phyloP scores from a whole-genome alignment of 2,797 vertebrate species.

The Hypotaenidia philippensis region DNA sequence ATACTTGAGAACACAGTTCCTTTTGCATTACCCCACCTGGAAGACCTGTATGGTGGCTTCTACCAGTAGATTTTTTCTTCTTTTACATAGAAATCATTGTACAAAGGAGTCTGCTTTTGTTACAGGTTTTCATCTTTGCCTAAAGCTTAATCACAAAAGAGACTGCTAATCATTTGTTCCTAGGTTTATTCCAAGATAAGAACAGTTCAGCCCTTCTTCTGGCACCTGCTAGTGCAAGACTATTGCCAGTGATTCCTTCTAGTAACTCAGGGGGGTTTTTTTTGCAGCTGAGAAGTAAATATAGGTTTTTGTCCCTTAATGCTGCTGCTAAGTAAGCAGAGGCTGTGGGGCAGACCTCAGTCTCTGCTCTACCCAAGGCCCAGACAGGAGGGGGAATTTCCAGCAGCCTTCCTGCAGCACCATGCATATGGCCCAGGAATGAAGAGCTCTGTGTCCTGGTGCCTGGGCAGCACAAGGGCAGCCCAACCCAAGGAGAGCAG shows the following conservation, averaged over 20 bases:
- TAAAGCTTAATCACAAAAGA: not conserved
- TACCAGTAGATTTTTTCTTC: not conserved
- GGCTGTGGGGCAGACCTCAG: constrained; percentile 30
- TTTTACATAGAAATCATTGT: not conserved
- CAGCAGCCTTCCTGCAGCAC: not conserved
- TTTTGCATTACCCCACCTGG: not conserved
- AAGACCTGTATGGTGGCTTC: not conserved
- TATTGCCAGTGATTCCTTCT: not conserved
- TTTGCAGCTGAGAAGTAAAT: not conserved
- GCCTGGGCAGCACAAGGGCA: too few relatives aligned
- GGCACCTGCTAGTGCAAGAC: not conserved
- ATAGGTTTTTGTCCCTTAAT: not conserved
- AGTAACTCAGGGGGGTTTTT: not conserved
- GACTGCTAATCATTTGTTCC: constrained; percentile 30
- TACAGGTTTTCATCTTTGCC: not conserved
- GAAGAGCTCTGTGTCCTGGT: too few relatives aligned
- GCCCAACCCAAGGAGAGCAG: not conserved
- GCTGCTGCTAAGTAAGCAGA: not conserved
- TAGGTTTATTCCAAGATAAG: constrained; percentile 8
- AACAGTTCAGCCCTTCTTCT: not conserved
- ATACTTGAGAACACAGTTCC: not conserved
- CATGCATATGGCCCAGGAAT: not conserved
- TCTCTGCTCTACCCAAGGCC: not conserved
- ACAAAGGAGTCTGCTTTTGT: not conserved
- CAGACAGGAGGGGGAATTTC: too few relatives aligned